Percentiles rank a stretch among this genome's conserved stretches.
These are phyloP conservation scores for Eupithecia exiguata DNA, from an alignment of 2,888 invertebrate genomes.

Conservation along the genomic window DNA sequence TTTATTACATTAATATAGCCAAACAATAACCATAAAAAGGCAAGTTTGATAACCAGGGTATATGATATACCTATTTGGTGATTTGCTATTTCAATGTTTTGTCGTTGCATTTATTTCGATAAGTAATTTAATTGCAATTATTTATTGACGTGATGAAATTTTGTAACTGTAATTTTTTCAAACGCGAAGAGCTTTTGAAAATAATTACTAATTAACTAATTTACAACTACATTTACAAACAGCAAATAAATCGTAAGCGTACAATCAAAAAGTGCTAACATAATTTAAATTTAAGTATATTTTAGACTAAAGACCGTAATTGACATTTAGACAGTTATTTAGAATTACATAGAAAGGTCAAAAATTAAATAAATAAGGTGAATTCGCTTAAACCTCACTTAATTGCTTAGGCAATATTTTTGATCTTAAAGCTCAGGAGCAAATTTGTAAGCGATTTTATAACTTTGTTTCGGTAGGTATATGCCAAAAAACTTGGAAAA, in stretches of 20 bases:
- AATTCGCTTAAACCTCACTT: neutral
- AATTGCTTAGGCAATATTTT: neutral
- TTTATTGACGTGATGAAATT: neutral
- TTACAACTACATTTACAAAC: slow-evolving; percentile 20
- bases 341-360: neutral
- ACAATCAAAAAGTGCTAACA: slow-evolving; percentile 4
- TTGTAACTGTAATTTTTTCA: neutral
- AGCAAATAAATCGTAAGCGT: slow-evolving; percentile 22
- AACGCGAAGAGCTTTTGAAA: neutral
- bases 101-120: slow-evolving; percentile 16
- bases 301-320: slow-evolving; percentile 40
- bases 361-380: neutral
- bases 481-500: neutral
- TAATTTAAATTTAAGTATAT: slow-evolving; percentile 16
- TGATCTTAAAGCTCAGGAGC: neutral
- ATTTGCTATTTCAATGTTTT: neutral
- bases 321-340: slow-evolving; percentile 40
- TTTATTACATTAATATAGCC: neutral
- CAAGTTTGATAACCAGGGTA: neutral
- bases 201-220: neutral
- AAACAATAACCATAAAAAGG: neutral
- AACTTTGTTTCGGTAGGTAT: neutral
- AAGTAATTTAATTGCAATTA: neutral
- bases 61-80: neutral
- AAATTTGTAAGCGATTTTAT: no score